Base-by-base conservation (phyloP, 2,113 vertebrate species). In the Nipponia nippon region DNA sequence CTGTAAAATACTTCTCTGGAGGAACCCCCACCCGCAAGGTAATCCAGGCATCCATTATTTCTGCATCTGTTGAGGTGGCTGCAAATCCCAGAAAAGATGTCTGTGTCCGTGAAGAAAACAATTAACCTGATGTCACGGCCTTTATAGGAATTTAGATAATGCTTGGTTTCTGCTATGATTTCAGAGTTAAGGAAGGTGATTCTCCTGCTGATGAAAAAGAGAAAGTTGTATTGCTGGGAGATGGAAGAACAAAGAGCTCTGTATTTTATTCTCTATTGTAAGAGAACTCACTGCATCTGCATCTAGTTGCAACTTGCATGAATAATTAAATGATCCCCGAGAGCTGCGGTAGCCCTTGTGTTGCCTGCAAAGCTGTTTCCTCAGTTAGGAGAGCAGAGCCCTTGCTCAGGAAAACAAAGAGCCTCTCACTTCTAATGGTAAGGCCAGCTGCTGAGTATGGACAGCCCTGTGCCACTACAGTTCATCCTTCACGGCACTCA, bases 251-350 rank as follows among this genome's bases (percentile, higher is more conserved):
- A 90, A 87, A 82, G 58, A 94, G 75, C 49, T 95, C 53, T 93
- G 26, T 87, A 80, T 87, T 82, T 95, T 93, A 59, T 90, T 85
- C 71, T 88, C n/a, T 70, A 30, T 91, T 93, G 62, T 93, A 62
- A 85, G 66, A 89, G 80, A 87, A 66, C 40, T 91, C 65, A 17
- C 81, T 96, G 82, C 79, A 77, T 95, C 93, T 95, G 94, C 87
- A 86, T 94, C 63, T 90, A 78, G 84, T 93, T 95, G 87, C 94
- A 96, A 90, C 78, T 90, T 94, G 87, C 72, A 93, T 97, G 78
- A 97, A 94, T 97, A 96, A 95, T 96, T 96, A 92, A 97, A 87
- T 78, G 72, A 90, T 94, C 77, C 77, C 88, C 1, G 0, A 83
- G 89, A 97, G 92, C 86, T 83, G 66, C 3, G 0, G 59, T 78